Percentiles rank a stretch among this genome's conserved stretches.
Conservation (phyloP, 2,888 invertebrate species). For the Agriotes lineatus region DNA sequence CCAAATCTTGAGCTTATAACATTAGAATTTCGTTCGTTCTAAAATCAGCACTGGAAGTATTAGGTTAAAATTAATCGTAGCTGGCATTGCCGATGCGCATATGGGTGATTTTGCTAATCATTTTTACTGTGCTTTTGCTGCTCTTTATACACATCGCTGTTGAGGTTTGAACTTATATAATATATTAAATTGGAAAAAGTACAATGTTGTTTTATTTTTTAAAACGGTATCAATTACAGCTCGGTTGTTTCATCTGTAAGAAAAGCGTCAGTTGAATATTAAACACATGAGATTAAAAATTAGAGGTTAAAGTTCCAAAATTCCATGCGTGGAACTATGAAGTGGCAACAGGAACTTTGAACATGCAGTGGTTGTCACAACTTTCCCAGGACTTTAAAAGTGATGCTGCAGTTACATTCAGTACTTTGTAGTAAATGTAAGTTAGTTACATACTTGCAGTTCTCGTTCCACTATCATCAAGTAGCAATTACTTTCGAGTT, state of each 20-base stretch:
- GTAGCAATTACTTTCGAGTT: no score
- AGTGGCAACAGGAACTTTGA: no score
- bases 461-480: no score
- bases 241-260: background rate
- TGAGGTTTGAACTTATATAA: background rate
- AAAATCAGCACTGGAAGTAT: background rate
- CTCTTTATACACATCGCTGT: conserved; percentile 40
- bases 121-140: conserved; percentile 44
- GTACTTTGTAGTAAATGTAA: no score
- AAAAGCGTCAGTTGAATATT: background rate
- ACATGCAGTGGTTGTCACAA: no score
- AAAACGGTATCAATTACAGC: no score
- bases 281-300: no score
- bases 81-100: conserved; percentile 25
- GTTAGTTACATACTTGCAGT: no score
- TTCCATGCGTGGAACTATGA: no score
- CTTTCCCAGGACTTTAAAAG: no score
- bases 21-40: background rate
- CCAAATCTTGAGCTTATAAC: conserved; percentile 2
- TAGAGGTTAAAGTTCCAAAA: no score
- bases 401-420: no score
- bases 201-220: background rate
- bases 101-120: conserved; percentile 42
- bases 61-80: background rate
- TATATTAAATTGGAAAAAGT: background rate